These are phyloP conservation scores for Sphinx pinastri DNA, from an alignment of 2,888 invertebrate genomes.

Conservation along the genomic window DNA sequence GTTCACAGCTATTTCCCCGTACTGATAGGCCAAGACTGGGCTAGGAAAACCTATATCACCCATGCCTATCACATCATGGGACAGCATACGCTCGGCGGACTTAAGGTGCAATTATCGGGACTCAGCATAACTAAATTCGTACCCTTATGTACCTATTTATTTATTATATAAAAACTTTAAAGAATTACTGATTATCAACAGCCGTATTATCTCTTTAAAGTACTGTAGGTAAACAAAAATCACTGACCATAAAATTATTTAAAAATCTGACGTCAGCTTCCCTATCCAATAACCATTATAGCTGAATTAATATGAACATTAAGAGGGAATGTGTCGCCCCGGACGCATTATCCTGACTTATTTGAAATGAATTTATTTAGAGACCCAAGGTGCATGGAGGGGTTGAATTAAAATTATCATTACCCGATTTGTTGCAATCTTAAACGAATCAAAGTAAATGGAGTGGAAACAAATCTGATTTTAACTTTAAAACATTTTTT, in stretches of 20 bases:
- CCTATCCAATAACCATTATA: slow-evolving; percentile 49
- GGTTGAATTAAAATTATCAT: slow-evolving; percentile 23
- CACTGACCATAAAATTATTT: slow-evolving; percentile 34
- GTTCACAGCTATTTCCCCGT: too few relatives aligned
- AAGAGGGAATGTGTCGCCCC: slow-evolving; percentile 48
- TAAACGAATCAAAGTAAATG: slow-evolving; percentile 9
- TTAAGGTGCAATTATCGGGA: too few relatives aligned
- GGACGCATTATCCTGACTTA: slow-evolving; percentile 55
- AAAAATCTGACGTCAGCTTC: slow-evolving; percentile 34
- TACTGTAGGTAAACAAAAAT: slow-evolving; percentile 31
- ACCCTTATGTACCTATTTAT: too few relatives aligned
- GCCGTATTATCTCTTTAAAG: not conserved
- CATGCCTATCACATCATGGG: too few relatives aligned
- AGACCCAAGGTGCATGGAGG: slow-evolving; percentile 37
- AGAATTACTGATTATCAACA: too few relatives aligned
- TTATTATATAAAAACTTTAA: too few relatives aligned
- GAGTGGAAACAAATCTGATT: not conserved
- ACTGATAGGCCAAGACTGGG: too few relatives aligned
- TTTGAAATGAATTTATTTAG: slow-evolving; percentile 40
- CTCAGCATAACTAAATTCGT: too few relatives aligned
- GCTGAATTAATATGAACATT: slow-evolving; percentile 51
- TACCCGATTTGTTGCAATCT: slow-evolving; percentile 33
- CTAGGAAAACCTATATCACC: too few relatives aligned
- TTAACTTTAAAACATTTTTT: not conserved
- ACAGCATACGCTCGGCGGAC: too few relatives aligned